Evolutionary conservation across 2,888 invertebrate species (phyloP).

Genomic region (Ethmia dodecea): DNA sequence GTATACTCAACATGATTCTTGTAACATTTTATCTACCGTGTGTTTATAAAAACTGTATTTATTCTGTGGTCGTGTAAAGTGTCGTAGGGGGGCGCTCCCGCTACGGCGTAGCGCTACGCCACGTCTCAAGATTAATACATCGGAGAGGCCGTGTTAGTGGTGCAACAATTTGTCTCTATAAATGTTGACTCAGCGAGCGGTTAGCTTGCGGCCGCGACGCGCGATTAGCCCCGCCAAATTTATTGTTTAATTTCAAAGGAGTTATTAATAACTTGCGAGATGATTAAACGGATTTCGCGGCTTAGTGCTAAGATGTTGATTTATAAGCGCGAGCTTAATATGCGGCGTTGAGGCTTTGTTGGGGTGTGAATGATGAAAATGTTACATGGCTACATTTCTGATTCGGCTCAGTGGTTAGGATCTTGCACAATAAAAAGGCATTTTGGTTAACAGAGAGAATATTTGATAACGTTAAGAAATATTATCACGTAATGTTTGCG

Average conservation of each 20-base stretch:
- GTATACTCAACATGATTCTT: slow-evolving; percentile 5
- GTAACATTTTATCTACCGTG: too few relatives aligned
- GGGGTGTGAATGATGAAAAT: slow-evolving; percentile 27
- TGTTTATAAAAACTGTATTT: too few relatives aligned
- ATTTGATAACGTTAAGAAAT: too few relatives aligned
- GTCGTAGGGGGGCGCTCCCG: slow-evolving; percentile 22
- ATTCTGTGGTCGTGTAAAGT: too few relatives aligned
- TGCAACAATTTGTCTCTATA: slow-evolving; percentile 77
- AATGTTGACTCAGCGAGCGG: slow-evolving; percentile 73
- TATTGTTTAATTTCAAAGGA: slow-evolving; percentile 76
- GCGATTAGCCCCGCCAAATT: slow-evolving; percentile 73
- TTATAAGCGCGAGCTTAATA: slow-evolving; percentile 55
- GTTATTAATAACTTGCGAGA: slow-evolving; percentile 72
- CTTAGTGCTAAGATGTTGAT: slow-evolving; percentile 65
- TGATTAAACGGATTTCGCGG: slow-evolving; percentile 73
- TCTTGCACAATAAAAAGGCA: too few relatives aligned
- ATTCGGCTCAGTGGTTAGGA: too few relatives aligned
- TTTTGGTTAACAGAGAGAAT: too few relatives aligned
- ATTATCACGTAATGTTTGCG: too few relatives aligned
- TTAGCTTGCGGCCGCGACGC: slow-evolving; percentile 59
- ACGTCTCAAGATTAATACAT: slow-evolving; percentile 70
- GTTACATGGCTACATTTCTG: too few relatives aligned
- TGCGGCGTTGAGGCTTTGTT: slow-evolving; percentile 45
- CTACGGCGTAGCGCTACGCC: slow-evolving; percentile 41
- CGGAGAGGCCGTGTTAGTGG: slow-evolving; percentile 64